Evolutionary conservation across 2,113 vertebrate genomes (phyloP).

Genomic region (Sphyrna mokarran): DNA sequence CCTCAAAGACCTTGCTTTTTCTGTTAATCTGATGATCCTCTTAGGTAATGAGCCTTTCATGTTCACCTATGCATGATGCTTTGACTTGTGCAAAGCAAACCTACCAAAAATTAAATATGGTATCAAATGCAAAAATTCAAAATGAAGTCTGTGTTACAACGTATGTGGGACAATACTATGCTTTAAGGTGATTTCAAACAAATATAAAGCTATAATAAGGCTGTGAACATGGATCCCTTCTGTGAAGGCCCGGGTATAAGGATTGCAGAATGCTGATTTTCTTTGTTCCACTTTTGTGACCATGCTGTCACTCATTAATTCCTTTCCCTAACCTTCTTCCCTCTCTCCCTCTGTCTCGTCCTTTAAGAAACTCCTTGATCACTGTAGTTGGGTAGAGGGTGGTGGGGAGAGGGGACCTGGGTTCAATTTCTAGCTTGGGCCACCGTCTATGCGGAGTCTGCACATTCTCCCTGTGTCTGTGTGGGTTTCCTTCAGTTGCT

Average conservation of each 20-base stretch:
- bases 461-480: too few relatives aligned
- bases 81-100: neutral
- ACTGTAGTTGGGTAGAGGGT: too few relatives aligned
- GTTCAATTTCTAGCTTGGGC: too few relatives aligned
- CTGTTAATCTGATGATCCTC: constrained; percentile 34
- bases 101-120: neutral
- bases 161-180: neutral
- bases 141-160: neutral
- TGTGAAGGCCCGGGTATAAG: neutral
- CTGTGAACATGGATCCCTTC: neutral
- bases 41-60: constrained; percentile 36
- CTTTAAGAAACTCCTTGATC: too few relatives aligned
- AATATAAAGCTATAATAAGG: neutral
- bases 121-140: neutral
- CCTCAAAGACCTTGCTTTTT: constrained; percentile 36
- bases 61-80: constrained; percentile 34
- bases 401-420: too few relatives aligned
- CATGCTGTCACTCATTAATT: too few relatives aligned
- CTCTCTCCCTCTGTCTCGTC: too few relatives aligned
- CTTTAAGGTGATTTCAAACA: neutral
- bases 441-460: too few relatives aligned
- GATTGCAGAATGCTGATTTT: neutral
- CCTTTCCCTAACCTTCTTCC: too few relatives aligned
- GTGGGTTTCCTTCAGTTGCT: too few relatives aligned
- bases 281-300: neutral